phyloP scores from a whole-genome alignment of 2,888 invertebrate genomes.

The Atrina japonica region DNA sequence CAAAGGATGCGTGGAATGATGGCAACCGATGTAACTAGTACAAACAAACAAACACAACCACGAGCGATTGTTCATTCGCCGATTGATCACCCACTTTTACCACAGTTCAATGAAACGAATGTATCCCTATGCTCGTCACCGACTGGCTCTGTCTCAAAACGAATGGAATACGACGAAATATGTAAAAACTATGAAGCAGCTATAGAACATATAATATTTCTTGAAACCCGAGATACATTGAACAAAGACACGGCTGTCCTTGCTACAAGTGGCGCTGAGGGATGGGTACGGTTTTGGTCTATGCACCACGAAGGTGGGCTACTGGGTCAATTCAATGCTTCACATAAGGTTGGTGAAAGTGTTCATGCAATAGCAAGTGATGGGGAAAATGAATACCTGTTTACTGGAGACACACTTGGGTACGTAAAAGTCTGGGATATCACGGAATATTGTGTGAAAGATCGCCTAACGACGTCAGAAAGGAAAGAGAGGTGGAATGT shows the following conservation, averaged over 20 bases:
- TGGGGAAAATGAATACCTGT: slow-evolving; percentile 86
- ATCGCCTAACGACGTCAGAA: slow-evolving; percentile 43
- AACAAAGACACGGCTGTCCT: slow-evolving; percentile 85
- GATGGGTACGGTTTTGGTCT: slow-evolving; percentile 89
- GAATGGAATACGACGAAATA: slow-evolving; percentile 60
- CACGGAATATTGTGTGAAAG: slow-evolving; percentile 85
- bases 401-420: slow-evolving; percentile 84
- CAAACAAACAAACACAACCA: neutral
- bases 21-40: neutral
- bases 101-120: slow-evolving; percentile 41
- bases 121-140: neutral
- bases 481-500: slow-evolving; percentile 46
- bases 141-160: neutral
- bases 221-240: slow-evolving; percentile 84
- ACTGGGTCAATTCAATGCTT: slow-evolving; percentile 86
- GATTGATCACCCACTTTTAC: slow-evolving; percentile 57
- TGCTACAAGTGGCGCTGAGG: slow-evolving; percentile 88
- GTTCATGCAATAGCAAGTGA: slow-evolving; percentile 88
- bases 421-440: slow-evolving; percentile 91
- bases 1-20: slow-evolving; percentile 9
- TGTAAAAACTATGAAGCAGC: slow-evolving; percentile 68
- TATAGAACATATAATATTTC: slow-evolving; percentile 83
- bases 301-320: slow-evolving; percentile 88
- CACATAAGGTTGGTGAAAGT: slow-evolving; percentile 84
- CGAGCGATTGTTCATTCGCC: slow-evolving; percentile 6